Evolutionary conservation across 2,888 invertebrate species (phyloP).

Genomic region (Junonia oenone): DNA sequence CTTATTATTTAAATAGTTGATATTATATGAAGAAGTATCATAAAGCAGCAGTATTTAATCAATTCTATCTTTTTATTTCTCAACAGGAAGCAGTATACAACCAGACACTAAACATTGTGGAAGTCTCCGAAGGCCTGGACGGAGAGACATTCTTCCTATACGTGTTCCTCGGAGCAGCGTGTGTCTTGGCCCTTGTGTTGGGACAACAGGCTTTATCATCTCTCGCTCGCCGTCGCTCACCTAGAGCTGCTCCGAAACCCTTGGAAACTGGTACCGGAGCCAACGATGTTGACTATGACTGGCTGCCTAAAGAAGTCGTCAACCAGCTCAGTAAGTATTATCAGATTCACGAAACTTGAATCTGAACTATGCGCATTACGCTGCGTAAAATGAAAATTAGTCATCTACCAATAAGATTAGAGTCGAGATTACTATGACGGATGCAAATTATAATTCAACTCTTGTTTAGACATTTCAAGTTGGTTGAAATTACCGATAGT

Average conservation of each 20-base stretch:
- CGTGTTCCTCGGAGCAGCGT: constrained; percentile 94
- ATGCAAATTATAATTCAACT: no score
- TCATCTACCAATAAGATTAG: no score
- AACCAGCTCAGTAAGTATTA: constrained; percentile 88
- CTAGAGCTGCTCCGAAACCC: constrained; percentile 76
- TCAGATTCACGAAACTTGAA: no score
- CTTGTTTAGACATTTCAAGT: no score
- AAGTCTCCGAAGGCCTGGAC: constrained; percentile 97
- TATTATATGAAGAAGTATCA: no score
- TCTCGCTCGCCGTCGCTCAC: constrained; percentile 86
- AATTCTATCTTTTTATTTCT: no score
- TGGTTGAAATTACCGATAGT: no score
- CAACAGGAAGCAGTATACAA: constrained; percentile 95
- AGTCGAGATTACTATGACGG: no score
- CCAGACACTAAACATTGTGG: constrained; percentile 96
- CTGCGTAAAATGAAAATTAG: no score
- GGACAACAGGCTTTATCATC: constrained; percentile 93
- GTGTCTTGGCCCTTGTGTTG: constrained; percentile 90
- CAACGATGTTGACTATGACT: constrained; percentile 97
- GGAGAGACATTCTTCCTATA: constrained; percentile 99
- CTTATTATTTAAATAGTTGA: no score
- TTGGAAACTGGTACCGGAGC: constrained; percentile 93
- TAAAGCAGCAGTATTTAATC: no score
- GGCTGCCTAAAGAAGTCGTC: constrained; percentile 96
- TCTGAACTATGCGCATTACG: no score